A percentile compares a stretch with the other conserved stretches of the same genome.
Evolutionary conservation across 2,113 vertebrate genomes (phyloP).

Genomic region (Telmatochromis sp.): DNA sequence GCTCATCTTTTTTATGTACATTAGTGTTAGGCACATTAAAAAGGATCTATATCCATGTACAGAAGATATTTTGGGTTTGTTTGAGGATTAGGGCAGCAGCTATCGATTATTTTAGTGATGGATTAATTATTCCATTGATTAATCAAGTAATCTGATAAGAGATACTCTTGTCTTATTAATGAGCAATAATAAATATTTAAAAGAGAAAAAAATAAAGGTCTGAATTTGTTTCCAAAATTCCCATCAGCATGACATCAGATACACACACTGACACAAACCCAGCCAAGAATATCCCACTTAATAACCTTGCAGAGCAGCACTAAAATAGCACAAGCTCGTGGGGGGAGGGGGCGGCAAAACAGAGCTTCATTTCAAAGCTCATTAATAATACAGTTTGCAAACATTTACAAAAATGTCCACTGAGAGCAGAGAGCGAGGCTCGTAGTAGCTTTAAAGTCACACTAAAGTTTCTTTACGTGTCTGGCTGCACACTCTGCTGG

Average conservation of each 20-base stretch:
- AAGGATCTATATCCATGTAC: rapidly evolving
- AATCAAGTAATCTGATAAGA: neutral
- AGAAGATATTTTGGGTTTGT: neutral
- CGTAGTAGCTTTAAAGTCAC: rapidly evolving
- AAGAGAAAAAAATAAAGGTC: rapidly evolving
- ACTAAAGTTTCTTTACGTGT: neutral
- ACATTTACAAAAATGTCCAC: neutral
- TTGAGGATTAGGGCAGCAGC: neutral
- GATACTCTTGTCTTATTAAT: neutral
- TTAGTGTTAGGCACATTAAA: rapidly evolving
- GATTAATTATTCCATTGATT: neutral
- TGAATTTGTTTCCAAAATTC: neutral
- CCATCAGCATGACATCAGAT: neutral
- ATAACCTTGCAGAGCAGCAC: conserved; percentile 27
- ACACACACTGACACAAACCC: neutral
- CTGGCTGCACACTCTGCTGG: neutral
- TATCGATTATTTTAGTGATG: neutral
- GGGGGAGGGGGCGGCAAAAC: neutral
- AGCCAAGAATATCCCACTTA: neutral
- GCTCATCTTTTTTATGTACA: neutral
- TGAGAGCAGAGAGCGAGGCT: neutral
- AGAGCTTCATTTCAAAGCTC: neutral
- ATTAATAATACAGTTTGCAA: neutral
- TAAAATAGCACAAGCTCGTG: conserved; percentile 35
- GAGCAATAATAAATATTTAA: neutral